Evolutionary conservation across 2,113 vertebrate genomes (phyloP), one percentile per base, ranked within the genome.

Genomic region (Perognathus longimembris): DNA sequence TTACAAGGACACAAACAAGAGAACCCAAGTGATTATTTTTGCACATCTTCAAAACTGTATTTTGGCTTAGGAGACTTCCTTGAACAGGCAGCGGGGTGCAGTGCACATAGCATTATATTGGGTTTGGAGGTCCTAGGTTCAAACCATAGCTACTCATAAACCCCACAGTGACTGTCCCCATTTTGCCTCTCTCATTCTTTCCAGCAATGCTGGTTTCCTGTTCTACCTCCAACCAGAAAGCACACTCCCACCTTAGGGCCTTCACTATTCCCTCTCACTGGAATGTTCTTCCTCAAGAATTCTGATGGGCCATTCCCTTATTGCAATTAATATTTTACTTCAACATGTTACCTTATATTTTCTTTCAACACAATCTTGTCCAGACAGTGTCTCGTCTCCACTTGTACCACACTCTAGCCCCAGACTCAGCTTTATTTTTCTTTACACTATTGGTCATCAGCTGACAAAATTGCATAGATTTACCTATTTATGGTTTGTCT

Each of bases 401-500:
- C 24, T 11, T 71, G n/a, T 22, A 17, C 36, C 36, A 63, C 10
- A 63, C 34, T 84, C 42, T 77, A 45, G 26, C 50, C 38, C 10
- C 50, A 69, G 28, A 71, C 14, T 32, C n/a, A 34, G n/a, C 67
- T 91, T 61, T 22, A 40, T 83, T 76, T 71, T n/a, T 67, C 67
- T 61, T 80, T 50, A 67, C 17, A 34, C 17, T 66, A 59, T 38
- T 28, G 6, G 40, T 66, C 42, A 73, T 40, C 32, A 59, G 38
- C 54, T 66, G 54, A 82, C 28, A 34, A 32, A 18, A 57, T 0
- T n/a, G 5, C 32, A 38, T 26, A 8, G 21, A 71, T 76, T 59
- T 87, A 30, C 82, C 59, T 82, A 40, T 38, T 66, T 73, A 36
- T 50, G n/a, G 75, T 64, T 85, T 85, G 26, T 30, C 9, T 82